A percentile compares a stretch with the other conserved stretches of the same genome.
phyloP scores from a whole-genome alignment of 2,888 invertebrate genomes.

The Trissoscelio sp. region DNA sequence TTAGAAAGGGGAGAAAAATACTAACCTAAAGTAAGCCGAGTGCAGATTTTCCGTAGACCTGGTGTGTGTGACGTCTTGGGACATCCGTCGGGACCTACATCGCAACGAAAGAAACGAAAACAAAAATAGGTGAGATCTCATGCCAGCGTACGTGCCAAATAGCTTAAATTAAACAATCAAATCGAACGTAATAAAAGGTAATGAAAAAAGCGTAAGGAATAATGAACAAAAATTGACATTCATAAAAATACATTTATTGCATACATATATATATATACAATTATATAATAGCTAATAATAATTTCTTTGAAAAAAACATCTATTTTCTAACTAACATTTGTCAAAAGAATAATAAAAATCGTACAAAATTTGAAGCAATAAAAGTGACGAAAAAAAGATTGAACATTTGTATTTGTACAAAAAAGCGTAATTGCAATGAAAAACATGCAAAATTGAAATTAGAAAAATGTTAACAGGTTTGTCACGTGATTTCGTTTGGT shows the following conservation, averaged over 20 bases:
- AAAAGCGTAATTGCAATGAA: no score
- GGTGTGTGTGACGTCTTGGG: slow-evolving; percentile 88
- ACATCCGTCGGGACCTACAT: slow-evolving; percentile 93
- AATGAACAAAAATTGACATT: no score
- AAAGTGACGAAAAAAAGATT: no score
- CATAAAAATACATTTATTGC: not conserved
- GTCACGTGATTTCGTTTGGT: slow-evolving; percentile 32
- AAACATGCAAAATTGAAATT: not conserved
- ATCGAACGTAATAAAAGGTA: slow-evolving; percentile 31
- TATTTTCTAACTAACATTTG: no score
- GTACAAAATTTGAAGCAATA: no score
- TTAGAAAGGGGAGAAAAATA: slow-evolving; percentile 52
- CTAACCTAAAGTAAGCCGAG: slow-evolving; percentile 81
- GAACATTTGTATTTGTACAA: no score
- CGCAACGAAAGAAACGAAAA: slow-evolving; percentile 83
- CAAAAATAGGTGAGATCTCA: slow-evolving; percentile 75
- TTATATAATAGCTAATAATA: no score
- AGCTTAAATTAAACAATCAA: slow-evolving; percentile 68
- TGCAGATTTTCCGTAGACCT: slow-evolving; percentile 81
- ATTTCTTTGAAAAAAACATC: no score
- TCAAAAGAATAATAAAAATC: no score
- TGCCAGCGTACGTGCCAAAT: slow-evolving; percentile 75
- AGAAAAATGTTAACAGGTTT: no score
- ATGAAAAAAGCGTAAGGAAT: slow-evolving; percentile 4
- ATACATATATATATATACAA: not conserved